Conservation (phyloP, 1,140 invertebrate species). For the Hycleus phaleratus region DNA sequence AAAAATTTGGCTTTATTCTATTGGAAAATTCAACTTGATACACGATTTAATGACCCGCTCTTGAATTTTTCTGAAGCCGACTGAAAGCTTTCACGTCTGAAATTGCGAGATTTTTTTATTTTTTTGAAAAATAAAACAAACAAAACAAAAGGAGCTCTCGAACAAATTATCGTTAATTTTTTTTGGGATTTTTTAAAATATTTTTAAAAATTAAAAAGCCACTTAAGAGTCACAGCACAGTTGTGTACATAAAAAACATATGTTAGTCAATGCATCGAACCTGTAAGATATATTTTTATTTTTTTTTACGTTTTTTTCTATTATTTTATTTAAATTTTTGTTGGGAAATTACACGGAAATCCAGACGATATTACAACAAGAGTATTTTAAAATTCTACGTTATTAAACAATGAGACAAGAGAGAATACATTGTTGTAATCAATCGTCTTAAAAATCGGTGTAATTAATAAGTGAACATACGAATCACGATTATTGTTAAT, state of each 20-base stretch:
- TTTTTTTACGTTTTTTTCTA: too few relatives aligned
- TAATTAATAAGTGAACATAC: too few relatives aligned
- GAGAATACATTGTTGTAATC: too few relatives aligned
- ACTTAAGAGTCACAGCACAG: constrained; percentile 44
- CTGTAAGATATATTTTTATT: constrained; percentile 4
- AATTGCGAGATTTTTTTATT: too few relatives aligned
- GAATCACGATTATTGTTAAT: too few relatives aligned
- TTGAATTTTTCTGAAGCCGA: constrained; percentile 20
- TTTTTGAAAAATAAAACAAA: too few relatives aligned
- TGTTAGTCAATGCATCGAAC: constrained; percentile 26
- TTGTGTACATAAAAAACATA: constrained; percentile 39
- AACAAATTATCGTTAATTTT: constrained; percentile 18
- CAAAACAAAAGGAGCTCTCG: background rate
- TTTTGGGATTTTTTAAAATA: constrained; percentile 36
- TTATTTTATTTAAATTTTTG: too few relatives aligned
- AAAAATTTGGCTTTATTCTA: background rate
- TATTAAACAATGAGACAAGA: too few relatives aligned
- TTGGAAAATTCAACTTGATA: constrained; percentile 9
- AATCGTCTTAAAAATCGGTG: too few relatives aligned
- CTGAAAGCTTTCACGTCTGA: constrained; percentile 19
- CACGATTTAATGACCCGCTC: constrained; percentile 1
- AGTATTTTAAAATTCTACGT: too few relatives aligned
- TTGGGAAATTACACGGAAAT: too few relatives aligned
- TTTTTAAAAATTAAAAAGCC: constrained; percentile 44
- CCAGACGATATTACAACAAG: too few relatives aligned